These are phyloP conservation scores for Oceanodroma tethys DNA, from an alignment of 2,113 vertebrate species.

Conservation along the genomic window DNA sequence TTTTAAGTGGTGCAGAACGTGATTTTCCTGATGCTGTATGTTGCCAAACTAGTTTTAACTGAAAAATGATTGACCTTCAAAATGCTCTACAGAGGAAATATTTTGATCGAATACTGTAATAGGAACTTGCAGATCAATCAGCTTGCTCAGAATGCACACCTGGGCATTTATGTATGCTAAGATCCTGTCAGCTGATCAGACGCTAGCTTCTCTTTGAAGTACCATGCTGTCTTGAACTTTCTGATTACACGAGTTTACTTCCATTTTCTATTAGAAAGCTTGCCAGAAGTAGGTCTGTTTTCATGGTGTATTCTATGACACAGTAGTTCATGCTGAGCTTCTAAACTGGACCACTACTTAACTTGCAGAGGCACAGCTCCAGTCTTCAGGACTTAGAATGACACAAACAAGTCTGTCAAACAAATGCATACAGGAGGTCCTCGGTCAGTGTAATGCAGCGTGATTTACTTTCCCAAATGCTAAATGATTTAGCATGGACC, in stretches of 20 bases:
- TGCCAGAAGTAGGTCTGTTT: background rate
- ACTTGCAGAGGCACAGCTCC: background rate
- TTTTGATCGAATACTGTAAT: background rate
- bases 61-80: constrained; percentile 36
- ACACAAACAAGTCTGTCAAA: background rate
- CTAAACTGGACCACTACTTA: background rate
- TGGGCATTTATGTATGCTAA: background rate
- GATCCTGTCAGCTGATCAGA: background rate
- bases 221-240: background rate
- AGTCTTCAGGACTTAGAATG: rapidly evolving
- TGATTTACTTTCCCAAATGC: background rate
- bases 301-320: background rate
- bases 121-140: background rate
- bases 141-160: background rate
- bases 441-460: background rate
- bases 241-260: background rate
- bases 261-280: background rate
- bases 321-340: rapidly evolving
- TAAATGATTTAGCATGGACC: background rate
- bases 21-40: background rate
- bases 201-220: background rate
- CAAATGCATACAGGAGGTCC: no score
- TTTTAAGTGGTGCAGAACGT: background rate
- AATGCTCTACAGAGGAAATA: background rate
- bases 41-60: constrained; percentile 20